phyloP scores from a whole-genome alignment of 2,888 invertebrate species.

The Leptinotarsa juncta region DNA sequence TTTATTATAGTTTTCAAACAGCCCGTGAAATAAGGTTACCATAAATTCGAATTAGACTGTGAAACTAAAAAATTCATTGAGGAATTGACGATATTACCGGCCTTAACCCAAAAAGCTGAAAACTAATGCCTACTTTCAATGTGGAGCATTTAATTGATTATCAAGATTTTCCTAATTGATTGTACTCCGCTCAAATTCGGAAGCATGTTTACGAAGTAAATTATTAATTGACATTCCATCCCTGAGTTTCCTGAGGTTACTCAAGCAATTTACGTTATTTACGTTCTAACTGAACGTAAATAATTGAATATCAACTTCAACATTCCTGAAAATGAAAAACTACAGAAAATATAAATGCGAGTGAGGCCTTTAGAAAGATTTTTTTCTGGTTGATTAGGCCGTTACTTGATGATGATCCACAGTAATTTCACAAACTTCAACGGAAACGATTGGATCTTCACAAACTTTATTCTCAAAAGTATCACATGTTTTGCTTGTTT shows the following conservation, averaged over 20 bases:
- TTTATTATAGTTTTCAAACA: conserved; percentile 26
- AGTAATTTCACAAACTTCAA: too few relatives aligned
- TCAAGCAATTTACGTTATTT: not conserved
- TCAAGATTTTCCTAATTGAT: conserved; percentile 14
- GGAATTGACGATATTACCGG: conserved; percentile 10
- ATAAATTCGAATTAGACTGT: conserved; percentile 22
- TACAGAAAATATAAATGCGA: too few relatives aligned
- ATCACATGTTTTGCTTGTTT: too few relatives aligned
- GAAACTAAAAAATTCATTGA: conserved; percentile 4
- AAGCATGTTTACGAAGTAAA: not conserved
- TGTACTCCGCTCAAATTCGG: not conserved
- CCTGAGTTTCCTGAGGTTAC: not conserved
- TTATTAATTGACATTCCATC: not conserved
- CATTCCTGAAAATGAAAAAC: too few relatives aligned
- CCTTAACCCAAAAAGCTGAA: conserved; percentile 22
- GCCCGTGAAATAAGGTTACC: conserved; percentile 23
- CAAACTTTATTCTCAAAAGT: too few relatives aligned
- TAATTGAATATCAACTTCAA: too few relatives aligned
- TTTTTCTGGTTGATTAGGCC: too few relatives aligned
- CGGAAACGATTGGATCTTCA: too few relatives aligned
- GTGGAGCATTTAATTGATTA: conserved; percentile 3
- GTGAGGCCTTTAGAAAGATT: too few relatives aligned
- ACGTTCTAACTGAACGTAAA: not conserved
- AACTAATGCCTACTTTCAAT: conserved; percentile 4
- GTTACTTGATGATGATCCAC: too few relatives aligned